Evolutionary conservation across 2,113 vertebrate species (phyloP), one percentile per base, ranked within the genome.

Genomic region (Mesembrinibis cayennensis): DNA sequence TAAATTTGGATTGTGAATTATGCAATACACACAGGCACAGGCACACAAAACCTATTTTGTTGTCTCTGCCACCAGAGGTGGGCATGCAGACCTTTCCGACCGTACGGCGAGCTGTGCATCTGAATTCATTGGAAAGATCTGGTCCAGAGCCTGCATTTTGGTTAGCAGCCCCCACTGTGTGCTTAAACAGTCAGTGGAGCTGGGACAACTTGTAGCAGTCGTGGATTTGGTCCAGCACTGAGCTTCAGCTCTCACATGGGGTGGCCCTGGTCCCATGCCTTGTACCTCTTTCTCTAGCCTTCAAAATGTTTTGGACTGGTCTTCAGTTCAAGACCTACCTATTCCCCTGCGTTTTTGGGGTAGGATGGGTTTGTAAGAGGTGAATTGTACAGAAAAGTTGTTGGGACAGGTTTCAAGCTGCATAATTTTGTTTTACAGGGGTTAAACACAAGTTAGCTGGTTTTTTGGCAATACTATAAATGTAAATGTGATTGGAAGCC

Each of bases 141-240:
- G 0, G 10, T 40, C 26, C 26, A 36, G 55, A 26, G 72, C 26
- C 32, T 50, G 38, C 42, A 12, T 38, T 89, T 81, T 77, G 56
- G 55, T 91, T 67, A 55, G 32, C 52, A 82, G 65, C 19, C 38
- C 63, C 38, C 19, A 38, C 38, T 38, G 38, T 38, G 0, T 38
- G 38, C 76, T 83, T 53, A 15, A 66, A 36, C 50, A 67, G 81
- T 20, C 66, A 36, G 11, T 2, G 36, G 49, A 91, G 47, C 67
- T 2, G 2, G 59, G 55, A 83, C 45, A 77, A 19, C 53, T 42
- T 1, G 0, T 4, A 59, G 65, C 62, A 79, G 21, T 11, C 0
- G 0, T 56, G 65, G 70, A 72, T 82, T 87, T 52, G 27, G 49
- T 38, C 74, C 81, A 95, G 59, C 38, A 16, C 23, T 25, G 73